Percentiles rank a stretch among this genome's conserved stretches.
Evolutionary conservation across 64 coral and sea anemone species (phyloP).

Genomic region (Porites australiensis): DNA sequence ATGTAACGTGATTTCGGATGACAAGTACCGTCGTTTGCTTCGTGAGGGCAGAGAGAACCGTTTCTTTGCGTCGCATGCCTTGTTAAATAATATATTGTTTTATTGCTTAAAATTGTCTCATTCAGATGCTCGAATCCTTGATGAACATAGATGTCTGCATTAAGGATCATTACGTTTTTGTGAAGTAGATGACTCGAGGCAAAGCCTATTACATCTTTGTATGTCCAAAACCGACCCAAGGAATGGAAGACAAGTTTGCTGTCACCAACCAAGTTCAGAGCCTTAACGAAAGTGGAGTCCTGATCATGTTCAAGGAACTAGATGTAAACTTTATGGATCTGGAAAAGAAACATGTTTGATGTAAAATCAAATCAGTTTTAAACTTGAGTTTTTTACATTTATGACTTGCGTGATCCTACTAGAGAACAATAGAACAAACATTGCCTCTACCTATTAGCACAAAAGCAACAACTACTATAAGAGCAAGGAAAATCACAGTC

Average conservation of each 20-base stretch:
- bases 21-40: slow-evolving; percentile 56
- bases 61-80: slow-evolving; percentile 66
- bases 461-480: too few species aligned
- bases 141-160: slow-evolving; percentile 82
- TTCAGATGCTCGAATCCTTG: slow-evolving; percentile 76
- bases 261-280: slow-evolving; percentile 3
- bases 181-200: slow-evolving; percentile 55
- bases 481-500: too few species aligned
- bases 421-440: too few species aligned
- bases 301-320: slow-evolving; percentile 56
- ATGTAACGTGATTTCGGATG: slow-evolving; percentile 62
- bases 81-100: slow-evolving; percentile 84
- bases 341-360: neutral
- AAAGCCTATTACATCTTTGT: slow-evolving; percentile 76
- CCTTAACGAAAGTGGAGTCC: slow-evolving; percentile 61
- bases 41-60: neutral
- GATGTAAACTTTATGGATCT: slow-evolving; percentile 82
- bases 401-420: too few species aligned
- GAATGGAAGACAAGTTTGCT: slow-evolving; percentile 52
- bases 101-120: slow-evolving; percentile 37
- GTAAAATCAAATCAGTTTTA: too few species aligned
- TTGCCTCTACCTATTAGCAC: too few species aligned
- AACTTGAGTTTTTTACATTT: too few species aligned
- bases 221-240: slow-evolving; percentile 57
- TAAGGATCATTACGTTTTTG: slow-evolving; percentile 82